Evolutionary conservation across 1,140 invertebrate species (phyloP), one percentile per base, ranked within the genome.

Genomic region (Grapholita molesta): DNA sequence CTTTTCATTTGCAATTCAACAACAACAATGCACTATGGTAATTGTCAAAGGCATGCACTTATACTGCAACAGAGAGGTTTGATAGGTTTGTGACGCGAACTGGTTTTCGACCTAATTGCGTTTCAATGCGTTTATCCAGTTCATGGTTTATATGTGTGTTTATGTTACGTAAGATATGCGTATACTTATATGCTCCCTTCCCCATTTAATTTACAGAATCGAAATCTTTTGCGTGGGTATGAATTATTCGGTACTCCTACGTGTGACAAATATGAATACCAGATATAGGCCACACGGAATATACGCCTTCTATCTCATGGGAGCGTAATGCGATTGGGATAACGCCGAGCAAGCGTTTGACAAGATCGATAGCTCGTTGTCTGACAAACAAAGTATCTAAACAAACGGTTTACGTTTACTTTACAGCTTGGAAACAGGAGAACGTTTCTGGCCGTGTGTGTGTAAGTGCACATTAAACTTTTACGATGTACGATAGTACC

Each of bases 281-380:
- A 21, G 18, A 21, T 48, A 48, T 3, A 21, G 18, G 42, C 42
- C 42, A 30, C n/a, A 15, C 24, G 53, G 24, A 55, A 53, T 53
- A 53, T 24, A 53, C 21, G 21, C 11, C 9, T 23, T 25, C 24
- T 18, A 61, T 61, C 55, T 28, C 24, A 28, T 61, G n/a, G 25
- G 30, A 21, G 24, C 55, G 55, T 61, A 61, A 61, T 61, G 28
- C 25, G 55, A 61, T 61, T 61, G 11, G 55, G 55, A 61, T 61
- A 61, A 61, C 23, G 15, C 5, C 28, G 25, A 28, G 25, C 32
- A 61, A 61, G 25, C 55, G n/a, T n/a, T 61, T 61, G 55, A 61
- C 12, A 32, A 25, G 55, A 61, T 61, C 55, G 55, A 61, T 61
- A 61, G 18, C 28, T 61, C 28, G 55, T 25, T 57, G 24, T 30